These are phyloP conservation scores for Amphiura filiformis DNA, from an alignment of 35 echinoderm and acorn worm genomes.

Conservation along the genomic window DNA sequence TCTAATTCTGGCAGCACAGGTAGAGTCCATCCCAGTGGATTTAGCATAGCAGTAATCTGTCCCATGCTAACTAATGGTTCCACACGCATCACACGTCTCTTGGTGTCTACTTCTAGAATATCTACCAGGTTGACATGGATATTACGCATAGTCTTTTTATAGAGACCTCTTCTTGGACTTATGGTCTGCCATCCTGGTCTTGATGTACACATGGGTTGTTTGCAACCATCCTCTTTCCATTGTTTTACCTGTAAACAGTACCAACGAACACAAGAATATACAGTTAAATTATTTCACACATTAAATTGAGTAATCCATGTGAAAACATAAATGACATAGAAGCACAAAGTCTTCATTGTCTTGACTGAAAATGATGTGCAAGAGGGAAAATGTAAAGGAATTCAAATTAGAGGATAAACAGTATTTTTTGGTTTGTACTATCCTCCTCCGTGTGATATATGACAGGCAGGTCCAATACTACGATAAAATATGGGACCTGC, in stretches of 20 bases:
- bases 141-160: slow-evolving; percentile 83
- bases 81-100: slow-evolving; percentile 51
- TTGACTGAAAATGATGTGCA: no score
- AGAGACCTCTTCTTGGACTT: slow-evolving; percentile 69
- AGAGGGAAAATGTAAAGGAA: no score
- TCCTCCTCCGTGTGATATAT: no score
- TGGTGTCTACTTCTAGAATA: slow-evolving; percentile 79
- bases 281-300: no score
- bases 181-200: slow-evolving; percentile 74
- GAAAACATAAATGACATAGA: no score
- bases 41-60: slow-evolving; percentile 84
- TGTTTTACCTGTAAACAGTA: slow-evolving; percentile 64
- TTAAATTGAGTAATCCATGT: no score
- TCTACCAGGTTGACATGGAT: slow-evolving; percentile 82
- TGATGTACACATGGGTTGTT: slow-evolving; percentile 73
- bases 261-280: no score
- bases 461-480: no score
- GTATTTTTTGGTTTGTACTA: no score
- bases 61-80: slow-evolving; percentile 90
- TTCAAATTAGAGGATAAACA: no score
- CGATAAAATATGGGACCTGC: no score
- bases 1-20: slow-evolving; percentile 91
- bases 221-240: slow-evolving; percentile 53
- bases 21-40: slow-evolving; percentile 90
- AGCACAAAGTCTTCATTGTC: no score